Percentiles rank a stretch among this genome's conserved stretches.
Conservation (phyloP, 2,888 invertebrate genomes). For the Oligia latruncula region DNA sequence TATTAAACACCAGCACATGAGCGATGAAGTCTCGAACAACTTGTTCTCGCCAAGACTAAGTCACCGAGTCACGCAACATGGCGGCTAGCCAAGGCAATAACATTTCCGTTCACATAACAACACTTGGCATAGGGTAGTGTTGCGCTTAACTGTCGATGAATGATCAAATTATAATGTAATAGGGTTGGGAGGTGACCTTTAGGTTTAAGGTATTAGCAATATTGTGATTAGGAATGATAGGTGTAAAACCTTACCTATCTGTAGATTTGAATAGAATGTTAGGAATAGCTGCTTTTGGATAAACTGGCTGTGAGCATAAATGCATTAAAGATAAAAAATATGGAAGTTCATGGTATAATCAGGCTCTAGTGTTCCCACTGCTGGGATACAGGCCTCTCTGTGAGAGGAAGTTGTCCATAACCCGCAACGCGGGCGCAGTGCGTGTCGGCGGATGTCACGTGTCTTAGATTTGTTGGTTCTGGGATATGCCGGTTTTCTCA, state of each 20-base stretch:
- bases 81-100: constrained; percentile 68
- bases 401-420: not conserved
- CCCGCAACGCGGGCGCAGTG: not conserved
- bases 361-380: not conserved
- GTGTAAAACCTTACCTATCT: not conserved
- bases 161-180: constrained; percentile 33
- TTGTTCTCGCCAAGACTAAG: constrained; percentile 58
- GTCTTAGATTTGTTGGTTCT: not conserved
- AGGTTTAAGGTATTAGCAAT: not conserved
- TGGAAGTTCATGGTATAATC: not conserved
- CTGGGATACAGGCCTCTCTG: not conserved
- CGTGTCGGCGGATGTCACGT: no score
- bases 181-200: not conserved
- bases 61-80: constrained; percentile 59
- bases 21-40: constrained; percentile 39
- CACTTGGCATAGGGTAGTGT: constrained; percentile 64
- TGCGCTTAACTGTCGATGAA: constrained; percentile 44
- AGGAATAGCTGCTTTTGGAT: no score
- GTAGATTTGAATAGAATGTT: not conserved
- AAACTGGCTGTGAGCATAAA: not conserved
- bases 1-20: constrained; percentile 51
- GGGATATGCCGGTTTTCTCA: not conserved
- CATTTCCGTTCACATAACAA: constrained; percentile 66
- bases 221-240: not conserved
- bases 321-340: not conserved